Evolutionary conservation across 2,113 vertebrate genomes (phyloP).

Genomic region (Tragelaphus imberbis): DNA sequence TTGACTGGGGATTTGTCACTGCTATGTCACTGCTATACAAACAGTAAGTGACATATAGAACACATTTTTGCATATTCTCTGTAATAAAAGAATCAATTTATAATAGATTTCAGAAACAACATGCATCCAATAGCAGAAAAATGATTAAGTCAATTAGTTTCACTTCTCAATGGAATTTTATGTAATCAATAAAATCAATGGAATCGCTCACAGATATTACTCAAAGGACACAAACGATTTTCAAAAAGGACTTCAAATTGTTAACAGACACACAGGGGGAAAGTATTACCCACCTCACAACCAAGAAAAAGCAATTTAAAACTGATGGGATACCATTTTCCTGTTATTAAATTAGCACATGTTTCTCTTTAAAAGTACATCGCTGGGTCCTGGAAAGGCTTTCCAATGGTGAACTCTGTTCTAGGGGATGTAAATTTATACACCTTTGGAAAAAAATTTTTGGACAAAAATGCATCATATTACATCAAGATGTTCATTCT

Average conservation of each 20-base stretch:
- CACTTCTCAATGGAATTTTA: background rate
- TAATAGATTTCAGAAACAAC: background rate
- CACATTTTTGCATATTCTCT: background rate
- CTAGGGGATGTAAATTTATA: slow-evolving; percentile 30
- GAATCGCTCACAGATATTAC: background rate
- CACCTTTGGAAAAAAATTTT: background rate
- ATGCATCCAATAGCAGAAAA: background rate
- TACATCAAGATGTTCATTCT: slow-evolving; percentile 21
- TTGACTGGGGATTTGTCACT: too few species aligned
- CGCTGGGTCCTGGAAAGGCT: background rate
- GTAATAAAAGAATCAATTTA: background rate
- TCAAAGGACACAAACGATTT: background rate
- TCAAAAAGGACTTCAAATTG: background rate
- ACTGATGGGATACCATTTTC: background rate
- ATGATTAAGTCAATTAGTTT: background rate
- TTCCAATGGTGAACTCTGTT: background rate
- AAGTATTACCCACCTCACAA: background rate
- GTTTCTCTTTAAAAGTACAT: slow-evolving; percentile 43
- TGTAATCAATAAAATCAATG: background rate
- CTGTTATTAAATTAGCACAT: slow-evolving; percentile 15
- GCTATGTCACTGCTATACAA: background rate
- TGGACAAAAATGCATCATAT: background rate
- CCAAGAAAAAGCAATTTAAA: slow-evolving; percentile 38
- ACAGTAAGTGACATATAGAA: background rate
- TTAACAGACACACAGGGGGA: slow-evolving; percentile 22